Percentiles rank a stretch among this genome's conserved stretches.
Evolutionary conservation across 2,888 invertebrate genomes (phyloP).

Genomic region (Periphyllus acericola): DNA sequence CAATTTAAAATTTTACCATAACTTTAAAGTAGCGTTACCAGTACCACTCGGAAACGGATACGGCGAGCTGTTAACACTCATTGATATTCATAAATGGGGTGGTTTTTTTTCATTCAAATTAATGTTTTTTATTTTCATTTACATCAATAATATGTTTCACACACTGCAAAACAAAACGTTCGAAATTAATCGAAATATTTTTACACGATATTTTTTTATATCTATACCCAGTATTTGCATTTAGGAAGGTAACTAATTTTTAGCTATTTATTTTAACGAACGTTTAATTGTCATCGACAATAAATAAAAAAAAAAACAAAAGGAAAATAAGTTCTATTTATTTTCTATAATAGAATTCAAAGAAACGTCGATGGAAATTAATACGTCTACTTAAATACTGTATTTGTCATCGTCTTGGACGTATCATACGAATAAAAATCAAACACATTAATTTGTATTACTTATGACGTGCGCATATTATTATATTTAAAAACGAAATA

Average conservation of each 20-base stretch:
- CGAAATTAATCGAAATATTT: not conserved
- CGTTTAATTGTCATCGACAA: not conserved
- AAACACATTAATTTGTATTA: no score
- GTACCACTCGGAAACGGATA: conserved; percentile 1
- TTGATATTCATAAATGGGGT: conserved; percentile 26
- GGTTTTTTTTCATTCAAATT: conserved; percentile 2
- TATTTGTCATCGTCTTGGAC: no score
- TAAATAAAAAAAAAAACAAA: no score
- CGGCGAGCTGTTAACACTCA: not conserved
- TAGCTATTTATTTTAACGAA: not conserved
- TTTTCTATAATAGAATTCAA: no score
- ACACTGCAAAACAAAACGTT: not conserved
- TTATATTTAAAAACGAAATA: no score
- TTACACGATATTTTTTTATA: not conserved
- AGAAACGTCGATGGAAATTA: no score
- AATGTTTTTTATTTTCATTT: not conserved
- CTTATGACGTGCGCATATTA: no score
- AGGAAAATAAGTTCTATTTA: no score
- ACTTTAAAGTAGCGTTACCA: not conserved
- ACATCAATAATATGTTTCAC: not conserved
- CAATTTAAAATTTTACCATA: not conserved
- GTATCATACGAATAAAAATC: no score
- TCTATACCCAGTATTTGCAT: not conserved
- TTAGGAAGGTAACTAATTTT: not conserved
- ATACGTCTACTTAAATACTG: no score